Percentiles rank a stretch among this genome's conserved stretches.
Evolutionary conservation across 2,888 invertebrate genomes (phyloP).

Genomic region (Zaprionus lineosus): DNA sequence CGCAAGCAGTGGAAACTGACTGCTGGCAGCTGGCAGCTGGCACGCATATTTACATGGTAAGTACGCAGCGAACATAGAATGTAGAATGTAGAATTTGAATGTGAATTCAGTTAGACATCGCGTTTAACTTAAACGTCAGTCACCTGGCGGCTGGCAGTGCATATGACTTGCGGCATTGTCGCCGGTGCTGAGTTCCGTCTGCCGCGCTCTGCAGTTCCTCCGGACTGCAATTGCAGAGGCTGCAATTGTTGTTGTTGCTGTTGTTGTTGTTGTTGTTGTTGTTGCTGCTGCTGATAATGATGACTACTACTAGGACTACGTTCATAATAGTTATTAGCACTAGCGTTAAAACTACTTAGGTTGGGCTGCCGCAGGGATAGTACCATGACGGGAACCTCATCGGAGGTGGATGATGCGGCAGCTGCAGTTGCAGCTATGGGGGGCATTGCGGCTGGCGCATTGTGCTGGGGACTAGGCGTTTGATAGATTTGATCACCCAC

Average conservation of each 20-base stretch:
- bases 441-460: slow-evolving; percentile 35
- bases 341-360: slow-evolving; percentile 68
- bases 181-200: slow-evolving; percentile 70
- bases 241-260: slow-evolving; percentile 27
- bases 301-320: slow-evolving; percentile 67
- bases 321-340: slow-evolving; percentile 62
- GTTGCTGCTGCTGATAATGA: slow-evolving; percentile 39
- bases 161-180: slow-evolving; percentile 64
- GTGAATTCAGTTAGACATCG: slow-evolving; percentile 11
- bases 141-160: slow-evolving; percentile 82
- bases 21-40: slow-evolving; percentile 1
- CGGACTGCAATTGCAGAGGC: slow-evolving; percentile 33
- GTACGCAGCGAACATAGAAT: slow-evolving; percentile 47
- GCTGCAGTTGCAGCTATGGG: slow-evolving; percentile 12
- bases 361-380: slow-evolving; percentile 65
- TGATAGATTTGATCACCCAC: slow-evolving; percentile 85
- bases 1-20: too few relatives aligned
- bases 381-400: slow-evolving; percentile 76
- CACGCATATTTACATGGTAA: slow-evolving; percentile 53
- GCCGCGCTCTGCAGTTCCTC: slow-evolving; percentile 36
- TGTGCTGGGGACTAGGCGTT: slow-evolving; percentile 79
- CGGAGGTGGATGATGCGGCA: slow-evolving; percentile 33
- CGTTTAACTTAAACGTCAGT: slow-evolving; percentile 80
- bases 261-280: slow-evolving; percentile 27
- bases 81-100: slow-evolving; percentile 17